Evolutionary conservation across 1,140 invertebrate genomes (phyloP), one percentile per base, ranked within the genome.

Genomic region (Caenorhabditis remanei): DNA sequence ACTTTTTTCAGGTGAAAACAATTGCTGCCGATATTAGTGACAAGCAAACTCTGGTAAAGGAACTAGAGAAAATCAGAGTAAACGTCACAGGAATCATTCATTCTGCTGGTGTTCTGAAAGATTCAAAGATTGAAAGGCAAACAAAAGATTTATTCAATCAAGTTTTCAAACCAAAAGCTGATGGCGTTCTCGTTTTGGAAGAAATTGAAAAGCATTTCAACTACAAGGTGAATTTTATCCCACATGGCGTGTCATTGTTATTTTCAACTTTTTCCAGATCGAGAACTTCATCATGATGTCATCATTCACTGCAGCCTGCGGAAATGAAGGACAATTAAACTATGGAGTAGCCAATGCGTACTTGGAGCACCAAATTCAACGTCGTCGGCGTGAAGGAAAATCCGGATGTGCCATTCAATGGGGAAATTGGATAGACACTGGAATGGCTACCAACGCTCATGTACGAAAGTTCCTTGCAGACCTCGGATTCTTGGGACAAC

Each of bases 351-450:
- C 89, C 14, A 89, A 89, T 83, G 85, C 79, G 2, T 84, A 84
- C 43, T 50, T 89, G 82, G 89, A 89, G 40, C 19, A 86, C 46
- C 53, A 75, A 32, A 67, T 75, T 56, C 83, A 63, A 84, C 83
- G 83, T 32, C 61, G 88, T 32, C 46, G 84, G 16, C 50, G 65
- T 40, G 19, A 50, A 40, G 88, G 87, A 32, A 58, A 53, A 55
- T 41, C 84, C 6, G 83, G 85, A 50, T 67, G 75, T 46, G 46
- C 88, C n/a, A 89, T 89, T 58, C 85, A 89, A 21, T 89, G 89
- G 89, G 89, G 89, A 48, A 89, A 89, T 40, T 89, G 89, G 89
- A 43, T 75, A 14, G 87, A 89, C 13, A 83, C 85, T 11, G 89
- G 89, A 9, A 89, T 89, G 89, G 89, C 89, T 16, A 71, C 82